These are phyloP conservation scores for Coremacera marginata DNA, from an alignment of 2,888 invertebrate species.

Conservation along the genomic window DNA sequence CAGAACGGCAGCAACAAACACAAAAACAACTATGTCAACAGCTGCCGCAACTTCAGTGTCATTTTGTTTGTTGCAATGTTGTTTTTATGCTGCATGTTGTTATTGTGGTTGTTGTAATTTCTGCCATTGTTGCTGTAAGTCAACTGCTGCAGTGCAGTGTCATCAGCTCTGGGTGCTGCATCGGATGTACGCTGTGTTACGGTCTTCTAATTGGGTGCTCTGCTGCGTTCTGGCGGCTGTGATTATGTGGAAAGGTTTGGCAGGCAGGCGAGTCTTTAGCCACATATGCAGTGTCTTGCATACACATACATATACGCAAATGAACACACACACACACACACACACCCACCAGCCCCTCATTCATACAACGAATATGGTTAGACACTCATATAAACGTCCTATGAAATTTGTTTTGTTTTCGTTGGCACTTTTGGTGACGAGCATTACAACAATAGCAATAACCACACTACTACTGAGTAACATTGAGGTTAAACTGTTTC, in stretches of 20 bases:
- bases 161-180: background rate
- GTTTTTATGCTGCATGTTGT: no score
- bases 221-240: background rate
- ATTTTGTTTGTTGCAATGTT: no score
- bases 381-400: background rate
- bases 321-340: background rate
- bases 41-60: no score
- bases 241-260: background rate
- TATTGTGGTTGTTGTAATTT: no score
- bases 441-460: background rate
- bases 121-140: background rate
- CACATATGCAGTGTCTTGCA: background rate
- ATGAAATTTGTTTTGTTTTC: background rate
- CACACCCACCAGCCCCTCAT: no score
- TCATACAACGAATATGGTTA: background rate
- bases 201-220: background rate
- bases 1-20: no score
- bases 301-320: no score
- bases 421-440: constrained; percentile 8
- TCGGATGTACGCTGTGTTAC: background rate
- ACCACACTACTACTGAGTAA: no score
- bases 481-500: no score
- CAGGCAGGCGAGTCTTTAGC: background rate
- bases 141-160: background rate
- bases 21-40: no score